phyloP scores from a whole-genome alignment of 2,888 invertebrate species.

The Tiliacea aurago region DNA sequence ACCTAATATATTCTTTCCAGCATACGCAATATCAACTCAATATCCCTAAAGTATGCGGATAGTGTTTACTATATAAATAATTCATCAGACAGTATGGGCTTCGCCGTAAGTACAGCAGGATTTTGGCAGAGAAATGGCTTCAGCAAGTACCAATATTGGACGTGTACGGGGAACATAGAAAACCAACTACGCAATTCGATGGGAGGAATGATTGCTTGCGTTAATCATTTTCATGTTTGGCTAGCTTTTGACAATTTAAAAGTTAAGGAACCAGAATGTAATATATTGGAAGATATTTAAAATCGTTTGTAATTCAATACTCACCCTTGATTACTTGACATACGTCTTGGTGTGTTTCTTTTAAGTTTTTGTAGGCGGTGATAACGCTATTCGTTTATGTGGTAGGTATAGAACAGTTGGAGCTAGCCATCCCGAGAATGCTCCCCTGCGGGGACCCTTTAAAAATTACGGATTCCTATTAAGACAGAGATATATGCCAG shows the following conservation, averaged over 20 bases:
- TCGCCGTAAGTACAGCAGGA: constrained; percentile 79
- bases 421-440: background rate
- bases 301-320: background rate
- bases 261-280: constrained; percentile 77
- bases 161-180: constrained; percentile 74
- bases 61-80: constrained; percentile 71
- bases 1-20: constrained; percentile 60
- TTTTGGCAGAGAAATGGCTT: constrained; percentile 74
- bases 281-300: constrained; percentile 30
- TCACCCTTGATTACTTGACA: background rate
- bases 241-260: constrained; percentile 79
- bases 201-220: constrained; percentile 75
- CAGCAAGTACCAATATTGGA: constrained; percentile 72
- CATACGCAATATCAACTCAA: constrained; percentile 76
- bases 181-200: constrained; percentile 62
- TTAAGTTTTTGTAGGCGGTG: background rate
- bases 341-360: background rate
- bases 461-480: background rate
- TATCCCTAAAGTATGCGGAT: constrained; percentile 75
- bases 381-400: background rate
- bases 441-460: background rate
- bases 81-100: constrained; percentile 70
- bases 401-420: background rate
- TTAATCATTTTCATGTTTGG: constrained; percentile 76
- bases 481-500: too few species aligned